phyloP scores from a whole-genome alignment of 2,888 invertebrate species.

The Masnerella sp. region DNA sequence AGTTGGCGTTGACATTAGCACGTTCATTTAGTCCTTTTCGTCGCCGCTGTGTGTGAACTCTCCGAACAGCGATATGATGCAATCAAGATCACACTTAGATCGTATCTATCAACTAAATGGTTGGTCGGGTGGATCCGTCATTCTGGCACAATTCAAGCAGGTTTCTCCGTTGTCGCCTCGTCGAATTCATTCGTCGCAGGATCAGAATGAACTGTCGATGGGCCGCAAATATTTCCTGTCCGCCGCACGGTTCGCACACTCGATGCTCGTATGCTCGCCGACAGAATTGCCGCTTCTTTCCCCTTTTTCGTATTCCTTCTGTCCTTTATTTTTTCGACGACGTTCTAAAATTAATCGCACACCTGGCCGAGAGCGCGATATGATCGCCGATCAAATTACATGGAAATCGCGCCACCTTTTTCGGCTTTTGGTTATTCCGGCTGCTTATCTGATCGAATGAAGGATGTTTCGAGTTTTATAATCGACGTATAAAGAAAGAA shows the following conservation, averaged over 20 bases:
- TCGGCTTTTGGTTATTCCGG: slow-evolving; percentile 58
- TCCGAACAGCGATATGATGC: slow-evolving; percentile 60
- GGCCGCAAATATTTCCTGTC: slow-evolving; percentile 48
- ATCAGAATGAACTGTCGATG: slow-evolving; percentile 57
- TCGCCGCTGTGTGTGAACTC: slow-evolving; percentile 21
- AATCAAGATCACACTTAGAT: slow-evolving; percentile 66
- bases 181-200: slow-evolving; percentile 71
- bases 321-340: slow-evolving; percentile 34
- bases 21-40: slow-evolving; percentile 1
- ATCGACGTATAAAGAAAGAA: slow-evolving; percentile 59
- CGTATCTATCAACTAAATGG: slow-evolving; percentile 73
- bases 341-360: slow-evolving; percentile 61
- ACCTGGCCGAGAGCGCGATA: slow-evolving; percentile 59
- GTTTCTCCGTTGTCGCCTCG: slow-evolving; percentile 64
- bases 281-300: slow-evolving; percentile 43
- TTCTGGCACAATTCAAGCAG: slow-evolving; percentile 70
- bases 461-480: slow-evolving; percentile 60
- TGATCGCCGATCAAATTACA: slow-evolving; percentile 63
- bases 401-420: slow-evolving; percentile 61
- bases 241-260: slow-evolving; percentile 46
- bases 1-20: neutral
- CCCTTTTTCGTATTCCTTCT: slow-evolving; percentile 45
- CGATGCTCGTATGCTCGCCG: slow-evolving; percentile 10
- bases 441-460: slow-evolving; percentile 60
- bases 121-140: slow-evolving; percentile 72